Evolutionary conservation across 2,888 invertebrate genomes (phyloP).

Genomic region (Apotomis turbidana): DNA sequence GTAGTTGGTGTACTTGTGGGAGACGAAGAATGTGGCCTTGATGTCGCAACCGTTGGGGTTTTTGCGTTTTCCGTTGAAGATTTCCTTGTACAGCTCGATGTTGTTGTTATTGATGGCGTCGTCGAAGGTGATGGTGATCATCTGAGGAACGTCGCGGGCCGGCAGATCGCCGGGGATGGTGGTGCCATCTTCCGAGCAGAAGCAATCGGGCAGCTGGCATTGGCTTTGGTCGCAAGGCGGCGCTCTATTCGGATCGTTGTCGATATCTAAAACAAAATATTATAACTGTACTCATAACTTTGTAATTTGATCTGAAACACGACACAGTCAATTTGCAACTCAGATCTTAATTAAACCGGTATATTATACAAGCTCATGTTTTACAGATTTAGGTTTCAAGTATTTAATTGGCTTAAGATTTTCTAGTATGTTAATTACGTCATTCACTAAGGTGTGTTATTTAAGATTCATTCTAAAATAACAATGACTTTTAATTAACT

Average conservation of each 20-base stretch:
- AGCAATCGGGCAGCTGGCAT: constrained; percentile 95
- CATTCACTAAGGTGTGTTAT: constrained; percentile 10
- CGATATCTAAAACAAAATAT: constrained; percentile 87
- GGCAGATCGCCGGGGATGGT: constrained; percentile 93
- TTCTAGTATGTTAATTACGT: constrained; percentile 23
- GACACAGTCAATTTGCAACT: constrained; percentile 20
- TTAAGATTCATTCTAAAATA: not conserved
- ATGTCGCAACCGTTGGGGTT: constrained; percentile 97
- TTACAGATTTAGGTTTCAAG: constrained; percentile 21
- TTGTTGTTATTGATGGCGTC: constrained; percentile 98
- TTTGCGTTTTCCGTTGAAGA: constrained; percentile 94
- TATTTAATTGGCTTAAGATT: constrained; percentile 20
- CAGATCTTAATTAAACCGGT: constrained; percentile 30
- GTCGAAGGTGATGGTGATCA: constrained; percentile 97
- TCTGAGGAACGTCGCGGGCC: constrained; percentile 94
- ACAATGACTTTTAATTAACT: not conserved
- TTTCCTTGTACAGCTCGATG: constrained; percentile 96
- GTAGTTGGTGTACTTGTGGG: constrained; percentile 97
- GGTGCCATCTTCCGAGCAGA: constrained; percentile 97
- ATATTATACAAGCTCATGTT: constrained; percentile 34
- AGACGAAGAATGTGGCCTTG: constrained; percentile 95
- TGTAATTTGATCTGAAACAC: constrained; percentile 11
- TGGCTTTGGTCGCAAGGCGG: constrained; percentile 94
- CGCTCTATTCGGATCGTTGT: constrained; percentile 96
- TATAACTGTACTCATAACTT: constrained; percentile 11